phyloP scores from a whole-genome alignment of 1,140 invertebrate genomes.

The Zaprionus capensis region DNA sequence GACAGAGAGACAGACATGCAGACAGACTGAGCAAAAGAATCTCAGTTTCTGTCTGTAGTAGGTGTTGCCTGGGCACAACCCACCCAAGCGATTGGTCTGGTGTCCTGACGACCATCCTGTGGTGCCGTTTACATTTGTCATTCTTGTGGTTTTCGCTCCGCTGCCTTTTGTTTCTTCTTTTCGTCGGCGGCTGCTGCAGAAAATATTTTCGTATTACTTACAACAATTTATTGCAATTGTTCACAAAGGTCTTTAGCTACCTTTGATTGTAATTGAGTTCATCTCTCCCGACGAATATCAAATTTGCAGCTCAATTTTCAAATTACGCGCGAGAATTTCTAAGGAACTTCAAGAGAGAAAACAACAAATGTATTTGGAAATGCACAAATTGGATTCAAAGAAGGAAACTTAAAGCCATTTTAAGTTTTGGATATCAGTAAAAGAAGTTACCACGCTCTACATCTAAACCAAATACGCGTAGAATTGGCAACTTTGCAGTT shows the following conservation, averaged over 20 bases:
- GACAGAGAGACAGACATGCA: background rate
- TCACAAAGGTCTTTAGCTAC: constrained; percentile 7
- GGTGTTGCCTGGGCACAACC: constrained; percentile 71
- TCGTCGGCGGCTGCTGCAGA: constrained; percentile 36
- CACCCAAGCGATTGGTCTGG: constrained; percentile 50
- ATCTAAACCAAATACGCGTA: background rate
- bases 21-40: constrained; percentile 30
- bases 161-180: constrained; percentile 49
- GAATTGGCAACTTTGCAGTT: background rate
- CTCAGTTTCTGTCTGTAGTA: constrained; percentile 40
- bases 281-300: constrained; percentile 6
- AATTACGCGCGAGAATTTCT: background rate
- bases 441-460: no score
- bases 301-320: constrained; percentile 14
- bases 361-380: background rate
- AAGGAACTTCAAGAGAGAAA: background rate
- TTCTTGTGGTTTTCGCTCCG: constrained; percentile 66
- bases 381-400: no score
- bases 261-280: constrained; percentile 35
- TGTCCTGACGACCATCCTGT: constrained; percentile 46
- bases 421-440: no score
- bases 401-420: no score
- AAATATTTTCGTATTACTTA: constrained; percentile 68
- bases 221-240: constrained; percentile 62
- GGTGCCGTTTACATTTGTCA: constrained; percentile 77